Evolutionary conservation across 2,797 vertebrate species (phyloP), one percentile per base, ranked within the genome.

Genomic region (Cossypha niveicapilla): DNA sequence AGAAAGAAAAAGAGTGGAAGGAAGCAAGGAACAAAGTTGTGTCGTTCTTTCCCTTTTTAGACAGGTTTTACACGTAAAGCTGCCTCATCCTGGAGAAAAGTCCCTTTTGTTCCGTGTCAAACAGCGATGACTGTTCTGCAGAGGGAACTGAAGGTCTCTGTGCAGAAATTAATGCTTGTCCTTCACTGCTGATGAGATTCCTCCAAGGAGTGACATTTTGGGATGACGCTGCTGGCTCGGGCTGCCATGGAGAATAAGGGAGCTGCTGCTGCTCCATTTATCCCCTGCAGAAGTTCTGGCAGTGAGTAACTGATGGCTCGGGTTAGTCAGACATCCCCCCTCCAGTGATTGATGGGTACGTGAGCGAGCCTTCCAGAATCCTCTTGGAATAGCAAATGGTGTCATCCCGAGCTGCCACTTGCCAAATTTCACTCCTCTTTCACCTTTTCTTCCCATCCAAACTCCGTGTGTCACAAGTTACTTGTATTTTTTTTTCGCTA

Each of bases 311-410:
- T 34, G 82, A 63, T 78, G 85, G 48, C 60, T 86, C 5, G 68
- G 80, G 77, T 97, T 95, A 95, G 95, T 97, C 94, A 97, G 92
- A 45, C 84, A 91, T 79, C 66, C 90, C 75, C 84, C 81, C 92
- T 61, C 1, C 37, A 63, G 67, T 71, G 86, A 87, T 41, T 89
- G 92, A 88, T 56, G 78, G 74, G 34, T 61, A 45, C 62, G 47
- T 87, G 82, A 93, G 86, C 24, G 37, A 83, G 53, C 73, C 86
- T 73, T 86, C 83, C 92, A 81, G 53, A 88, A 91, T 45, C 75
- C 57, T 44, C 16, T 67, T 34, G 21, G 63, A 86, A 82, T n/a
- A 89, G 70, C 70, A 72, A 70, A 18, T 42, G 32, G 51, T 78
- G 85, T 78, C 74, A 93, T 45, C 86, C 83, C 7, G 1, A 86